Evolutionary conservation across 2,888 invertebrate genomes (phyloP).

Genomic region (Agriopis marginaria): DNA sequence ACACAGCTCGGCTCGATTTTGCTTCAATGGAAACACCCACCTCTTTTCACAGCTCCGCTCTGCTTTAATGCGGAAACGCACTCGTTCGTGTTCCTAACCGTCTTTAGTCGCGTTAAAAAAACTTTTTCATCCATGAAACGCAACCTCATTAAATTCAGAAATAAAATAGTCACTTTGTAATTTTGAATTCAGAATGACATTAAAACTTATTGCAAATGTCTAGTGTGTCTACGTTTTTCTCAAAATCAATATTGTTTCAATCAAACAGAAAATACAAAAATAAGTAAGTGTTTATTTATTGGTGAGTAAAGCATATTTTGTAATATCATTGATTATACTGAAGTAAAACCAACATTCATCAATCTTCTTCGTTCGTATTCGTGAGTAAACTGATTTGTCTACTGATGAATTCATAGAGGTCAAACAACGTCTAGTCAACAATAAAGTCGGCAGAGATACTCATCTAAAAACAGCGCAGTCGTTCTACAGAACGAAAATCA

Average conservation of each 20-base stretch:
- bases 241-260: constrained; percentile 23
- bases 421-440: not conserved
- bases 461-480: not conserved
- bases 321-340: not conserved
- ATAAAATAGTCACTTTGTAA: constrained; percentile 2
- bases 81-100: not conserved
- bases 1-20: no score
- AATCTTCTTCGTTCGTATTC: no score
- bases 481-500: no score
- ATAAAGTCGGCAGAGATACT: not conserved
- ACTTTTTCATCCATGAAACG: not conserved
- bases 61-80: no score
- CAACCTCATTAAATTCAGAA: not conserved
- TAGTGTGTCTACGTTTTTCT: constrained; percentile 3
- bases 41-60: no score
- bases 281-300: constrained; percentile 3
- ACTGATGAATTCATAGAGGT: not conserved
- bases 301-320: not conserved
- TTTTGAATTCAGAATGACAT: constrained; percentile 60
- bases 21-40: no score
- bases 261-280: constrained; percentile 29
- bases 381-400: no score
- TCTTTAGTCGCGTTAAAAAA: no score
- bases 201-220: constrained; percentile 61
- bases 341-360: no score